Evolutionary conservation across 2,113 vertebrate species (phyloP), one percentile per base, ranked within the genome.

Genomic region (Pedionomus torquatus): DNA sequence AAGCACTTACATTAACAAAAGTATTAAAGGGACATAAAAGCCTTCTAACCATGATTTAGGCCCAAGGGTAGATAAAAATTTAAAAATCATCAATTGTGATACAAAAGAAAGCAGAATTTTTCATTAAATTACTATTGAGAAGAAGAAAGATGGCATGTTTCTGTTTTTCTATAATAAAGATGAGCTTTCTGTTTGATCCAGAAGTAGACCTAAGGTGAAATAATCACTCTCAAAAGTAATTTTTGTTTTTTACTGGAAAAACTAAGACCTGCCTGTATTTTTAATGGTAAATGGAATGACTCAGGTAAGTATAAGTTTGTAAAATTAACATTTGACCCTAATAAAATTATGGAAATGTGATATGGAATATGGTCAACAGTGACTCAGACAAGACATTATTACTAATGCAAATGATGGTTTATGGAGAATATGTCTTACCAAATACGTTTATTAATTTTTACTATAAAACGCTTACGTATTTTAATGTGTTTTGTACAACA

Each of bases 1-100:
- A 96, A 84, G 26, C 69, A 89, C 19, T 90, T 92, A 81, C 4
- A 49, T 92, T 97, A 72, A 41, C 89, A 57, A 65, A 93, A 89
- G 35, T 70, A 68, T 68, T 93, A 88, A 83, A 94, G 51, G 28
- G 41, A 25, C 3, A 1, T 92, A 78, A 90, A 93, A 93, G 94
- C 55, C 19, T 84, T 86, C 49, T 43, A 92, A 48, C 69, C 44
- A 44, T 17, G 5, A 75, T 89, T 88, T 64, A 94, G 69, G 52
- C 61, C 61, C 55, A 81, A 31, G 66, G 91, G 51, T 37, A 97
- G 89, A 84, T 87, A 89, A 89, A 91, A 83, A 92, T 92, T 63
- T 92, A 69, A 71, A 94, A 93, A 64, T 72, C 57, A 71, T 84
- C 80, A 52, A 8, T 93, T 44, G 37, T 17, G 8, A 60, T 78